phyloP scores from a whole-genome alignment of 2,113 vertebrate species.

The Artemisiospiza belli region DNA sequence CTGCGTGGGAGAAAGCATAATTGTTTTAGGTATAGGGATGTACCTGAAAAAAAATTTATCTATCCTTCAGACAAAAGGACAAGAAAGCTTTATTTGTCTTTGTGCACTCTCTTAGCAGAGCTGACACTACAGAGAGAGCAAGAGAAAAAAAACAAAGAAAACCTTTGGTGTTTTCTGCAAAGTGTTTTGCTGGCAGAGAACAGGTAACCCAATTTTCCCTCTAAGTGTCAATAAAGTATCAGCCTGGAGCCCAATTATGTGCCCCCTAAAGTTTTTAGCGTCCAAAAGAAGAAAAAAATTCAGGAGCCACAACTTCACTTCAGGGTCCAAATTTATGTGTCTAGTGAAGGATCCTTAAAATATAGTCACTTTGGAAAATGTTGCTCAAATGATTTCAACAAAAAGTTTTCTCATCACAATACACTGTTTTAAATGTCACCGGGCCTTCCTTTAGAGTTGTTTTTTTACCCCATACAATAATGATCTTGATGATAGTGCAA shows the following conservation, averaged over 20 bases:
- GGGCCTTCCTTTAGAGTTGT: not conserved
- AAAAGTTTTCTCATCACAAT: not conserved
- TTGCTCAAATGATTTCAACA: not conserved
- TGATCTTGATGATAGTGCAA: not conserved
- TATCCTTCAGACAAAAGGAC: slow-evolving; percentile 5
- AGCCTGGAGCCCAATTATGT: not conserved
- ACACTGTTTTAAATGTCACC: not conserved
- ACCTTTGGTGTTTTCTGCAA: not conserved
- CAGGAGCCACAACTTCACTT: not conserved
- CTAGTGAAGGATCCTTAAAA: not conserved
- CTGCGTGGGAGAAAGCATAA: not conserved
- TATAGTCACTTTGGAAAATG: not conserved
- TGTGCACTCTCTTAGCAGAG: not conserved
- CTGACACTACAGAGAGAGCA: not conserved
- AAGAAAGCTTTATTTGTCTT: not conserved
- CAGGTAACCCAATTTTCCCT: not conserved
- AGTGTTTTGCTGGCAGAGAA: not conserved
- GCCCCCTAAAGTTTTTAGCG: not conserved
- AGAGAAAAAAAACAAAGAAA: not conserved
- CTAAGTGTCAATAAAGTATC: not conserved
- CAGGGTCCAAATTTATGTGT: not conserved
- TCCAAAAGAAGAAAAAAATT: not conserved
- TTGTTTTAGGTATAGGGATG: not conserved
- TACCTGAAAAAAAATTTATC: not conserved
- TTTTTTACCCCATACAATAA: not conserved